Conservation (phyloP, 1,140 invertebrate species). For the Heliconius congener region DNA sequence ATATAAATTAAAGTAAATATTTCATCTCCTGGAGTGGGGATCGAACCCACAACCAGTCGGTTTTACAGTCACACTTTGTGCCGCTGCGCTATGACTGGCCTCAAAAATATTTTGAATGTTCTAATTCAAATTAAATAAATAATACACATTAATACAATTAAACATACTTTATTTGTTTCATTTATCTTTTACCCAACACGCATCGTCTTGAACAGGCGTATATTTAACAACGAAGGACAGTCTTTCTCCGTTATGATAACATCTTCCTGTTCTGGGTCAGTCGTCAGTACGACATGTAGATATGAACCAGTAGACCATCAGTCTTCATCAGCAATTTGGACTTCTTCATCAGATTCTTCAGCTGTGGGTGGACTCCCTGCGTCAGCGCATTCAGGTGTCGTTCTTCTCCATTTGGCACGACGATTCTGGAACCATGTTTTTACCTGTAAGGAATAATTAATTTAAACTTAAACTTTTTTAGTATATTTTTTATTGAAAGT, state of each 20-base stretch:
- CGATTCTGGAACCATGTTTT: conserved; percentile 76
- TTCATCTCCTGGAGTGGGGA: too few species aligned
- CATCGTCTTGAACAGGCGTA: background rate
- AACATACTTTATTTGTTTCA: background rate
- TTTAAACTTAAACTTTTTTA: background rate
- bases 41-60: too few species aligned
- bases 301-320: background rate
- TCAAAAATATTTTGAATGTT: background rate
- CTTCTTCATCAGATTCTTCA: conserved; percentile 69
- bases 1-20: too few species aligned
- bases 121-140: background rate
- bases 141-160: background rate
- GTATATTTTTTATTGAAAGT: too few species aligned
- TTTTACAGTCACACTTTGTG: too few species aligned
- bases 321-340: conserved; percentile 60
- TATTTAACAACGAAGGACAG: too few species aligned
- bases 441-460: conserved; percentile 50
- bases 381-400: conserved; percentile 61
- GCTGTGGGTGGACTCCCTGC: conserved; percentile 60
- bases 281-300: background rate
- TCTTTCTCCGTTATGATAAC: background rate
- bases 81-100: too few species aligned
- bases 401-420: conserved; percentile 68
- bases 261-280: background rate
- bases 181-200: background rate